Percentiles rank a stretch among this genome's conserved stretches.
Conservation (phyloP, 92 coral and sea anemone genomes). For the Epizoanthus stellaris region DNA sequence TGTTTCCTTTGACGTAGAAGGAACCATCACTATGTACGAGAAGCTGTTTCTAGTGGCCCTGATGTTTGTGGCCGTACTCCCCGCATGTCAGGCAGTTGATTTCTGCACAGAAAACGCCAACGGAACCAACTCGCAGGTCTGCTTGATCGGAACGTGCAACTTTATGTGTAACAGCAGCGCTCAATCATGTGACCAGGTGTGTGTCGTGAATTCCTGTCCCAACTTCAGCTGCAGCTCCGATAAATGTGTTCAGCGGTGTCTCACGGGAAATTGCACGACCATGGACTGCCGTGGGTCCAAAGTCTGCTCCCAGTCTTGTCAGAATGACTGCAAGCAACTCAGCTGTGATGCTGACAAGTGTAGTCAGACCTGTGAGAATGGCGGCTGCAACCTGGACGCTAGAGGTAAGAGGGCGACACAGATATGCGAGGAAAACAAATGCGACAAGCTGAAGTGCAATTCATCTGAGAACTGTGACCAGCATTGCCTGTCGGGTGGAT, state of each 20-base stretch:
- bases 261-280: conserved; percentile 26
- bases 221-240: conserved; percentile 32
- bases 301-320: conserved; percentile 38
- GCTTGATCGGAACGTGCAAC: conserved; percentile 27
- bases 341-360: conserved; percentile 33
- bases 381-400: conserved; percentile 20
- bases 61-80: conserved; percentile 16
- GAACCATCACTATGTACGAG: not conserved
- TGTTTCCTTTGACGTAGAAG: too few species aligned
- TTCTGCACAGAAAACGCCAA: conserved; percentile 28
- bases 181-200: conserved; percentile 36
- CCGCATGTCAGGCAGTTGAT: conserved; percentile 28
- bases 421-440: conserved; percentile 35
- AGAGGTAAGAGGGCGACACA: conserved; percentile 23
- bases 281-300: conserved; percentile 27
- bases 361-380: conserved; percentile 33
- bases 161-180: not conserved
- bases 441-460: conserved; percentile 12
- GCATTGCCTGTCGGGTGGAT: conserved; percentile 27
- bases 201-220: conserved; percentile 29
- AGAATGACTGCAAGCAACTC: conserved; percentile 28
- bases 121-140: conserved; percentile 16
- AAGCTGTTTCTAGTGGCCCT: not conserved
- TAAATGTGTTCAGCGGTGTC: conserved; percentile 45
- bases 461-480: conserved; percentile 23